Conservation (phyloP, 1,140 invertebrate genomes). For the Drosophila repletoides region DNA sequence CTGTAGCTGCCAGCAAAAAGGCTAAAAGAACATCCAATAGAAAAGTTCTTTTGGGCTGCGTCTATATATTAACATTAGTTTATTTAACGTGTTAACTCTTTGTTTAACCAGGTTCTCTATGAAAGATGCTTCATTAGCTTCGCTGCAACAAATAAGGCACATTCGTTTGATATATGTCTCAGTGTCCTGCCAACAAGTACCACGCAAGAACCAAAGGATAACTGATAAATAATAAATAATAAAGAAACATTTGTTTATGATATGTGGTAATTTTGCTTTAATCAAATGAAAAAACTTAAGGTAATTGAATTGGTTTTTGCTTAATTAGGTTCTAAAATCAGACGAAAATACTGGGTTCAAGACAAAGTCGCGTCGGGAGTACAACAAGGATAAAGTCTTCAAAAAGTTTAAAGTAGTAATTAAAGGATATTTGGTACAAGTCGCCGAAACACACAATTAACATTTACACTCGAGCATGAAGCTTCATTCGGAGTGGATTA, state of each 20-base stretch:
- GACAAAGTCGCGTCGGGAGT: not conserved
- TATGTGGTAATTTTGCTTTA: conserved; percentile 23
- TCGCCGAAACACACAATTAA: conserved; percentile 9
- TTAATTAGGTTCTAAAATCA: conserved; percentile 2
- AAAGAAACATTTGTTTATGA: too few relatives aligned
- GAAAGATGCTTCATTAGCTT: too few relatives aligned
- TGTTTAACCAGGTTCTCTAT: too few relatives aligned
- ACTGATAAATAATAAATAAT: not conserved
- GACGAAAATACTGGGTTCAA: conserved; percentile 32
- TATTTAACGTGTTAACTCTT: too few relatives aligned
- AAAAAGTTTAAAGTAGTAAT: not conserved
- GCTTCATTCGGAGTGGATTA: not conserved
- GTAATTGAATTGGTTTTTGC: conserved; percentile 5
- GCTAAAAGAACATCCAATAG: too few relatives aligned
- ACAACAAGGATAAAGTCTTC: not conserved
- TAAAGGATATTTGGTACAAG: conserved; percentile 28
- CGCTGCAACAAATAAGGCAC: too few relatives aligned
- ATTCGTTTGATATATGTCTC: too few relatives aligned
- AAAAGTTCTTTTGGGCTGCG: too few relatives aligned
- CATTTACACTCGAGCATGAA: conserved; percentile 7
- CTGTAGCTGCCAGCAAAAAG: too few relatives aligned
- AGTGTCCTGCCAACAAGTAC: too few relatives aligned
- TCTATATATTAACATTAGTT: too few relatives aligned
- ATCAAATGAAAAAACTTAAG: conserved; percentile 31
- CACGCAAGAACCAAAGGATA: not conserved